phyloP scores from a whole-genome alignment of 92 coral and sea anemone species.

The Montipora capitata region DNA sequence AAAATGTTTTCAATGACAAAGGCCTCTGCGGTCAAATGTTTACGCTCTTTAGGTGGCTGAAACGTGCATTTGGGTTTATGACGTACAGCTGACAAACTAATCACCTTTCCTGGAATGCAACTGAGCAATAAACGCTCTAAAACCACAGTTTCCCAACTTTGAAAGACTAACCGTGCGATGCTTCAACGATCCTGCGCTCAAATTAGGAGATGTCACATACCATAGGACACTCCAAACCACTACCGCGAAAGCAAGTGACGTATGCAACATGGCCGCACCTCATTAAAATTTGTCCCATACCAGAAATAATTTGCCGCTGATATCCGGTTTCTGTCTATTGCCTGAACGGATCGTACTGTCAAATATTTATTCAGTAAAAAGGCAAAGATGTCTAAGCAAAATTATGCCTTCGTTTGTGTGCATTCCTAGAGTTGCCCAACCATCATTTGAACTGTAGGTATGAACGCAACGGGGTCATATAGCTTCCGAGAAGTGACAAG shows the following conservation, averaged over 20 bases:
- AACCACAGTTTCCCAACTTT: constrained; percentile 10
- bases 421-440: neutral
- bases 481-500: neutral
- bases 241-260: constrained; percentile 8
- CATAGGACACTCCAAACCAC: neutral
- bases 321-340: constrained; percentile 13
- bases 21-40: constrained; percentile 18
- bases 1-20: neutral
- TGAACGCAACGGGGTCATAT: neutral
- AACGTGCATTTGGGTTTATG: neutral
- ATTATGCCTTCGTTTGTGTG: too few species aligned
- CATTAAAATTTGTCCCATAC: constrained; percentile 25
- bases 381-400: too few species aligned
- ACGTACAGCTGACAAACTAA: constrained; percentile 14
- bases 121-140: neutral
- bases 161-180: neutral
- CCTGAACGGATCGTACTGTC: neutral
- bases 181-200: neutral
- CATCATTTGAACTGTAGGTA: neutral
- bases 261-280: constrained; percentile 28
- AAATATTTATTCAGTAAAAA: too few species aligned
- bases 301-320: constrained; percentile 3
- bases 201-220: neutral
- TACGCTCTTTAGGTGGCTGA: neutral
- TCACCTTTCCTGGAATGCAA: constrained; percentile 22